Base-by-base conservation (phyloP, 92 coral and sea anemone species). In the Metridium senile region DNA sequence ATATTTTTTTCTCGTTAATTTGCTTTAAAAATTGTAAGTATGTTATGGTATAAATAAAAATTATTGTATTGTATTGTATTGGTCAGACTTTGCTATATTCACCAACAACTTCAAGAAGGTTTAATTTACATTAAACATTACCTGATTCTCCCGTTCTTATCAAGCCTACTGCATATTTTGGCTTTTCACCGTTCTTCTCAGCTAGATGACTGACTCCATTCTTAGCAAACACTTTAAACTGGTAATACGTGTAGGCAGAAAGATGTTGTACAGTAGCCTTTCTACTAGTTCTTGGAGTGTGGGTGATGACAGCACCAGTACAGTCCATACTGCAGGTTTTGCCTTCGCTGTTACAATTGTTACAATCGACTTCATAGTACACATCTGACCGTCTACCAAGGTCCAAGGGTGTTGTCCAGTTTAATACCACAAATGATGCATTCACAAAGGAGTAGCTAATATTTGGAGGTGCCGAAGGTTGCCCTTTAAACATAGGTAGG, bases 381-480 rank as follows among this genome's bases (percentile, higher is more conserved):
- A 81, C 47, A 43, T 82, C 82, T 56, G 49, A 35, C 21, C 83
- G 75, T 26, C 85, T 84, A 13, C 87, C 87, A 28, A 52, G 59
- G 51, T 45, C 75, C 23, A 31, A 51, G 0, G 96, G 82, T 1
- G 32, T 69, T 16, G 47, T 27, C 96, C 96, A 90, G 26, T 58
- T 18, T 32, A 90, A 35, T 2, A 20, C 54, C 68, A 90, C 84
- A 21, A 80, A 27, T 26, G 91, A 79, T 61, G 78, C 80, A 27
- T 80, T 84, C 16, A 33, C 18, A 43, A 51, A 68, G 1, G 75
- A 13, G 21, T 27, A 54, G 20, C 34, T 31, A 18, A 84, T 43
- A 58, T 81, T 57, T 33, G 65, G 70, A 25, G 96, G 96, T 4
- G 33, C 72, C 20, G 96, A 80, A 16, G 96, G 96, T 11, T 68